Evolutionary conservation across 2,888 invertebrate species (phyloP).

Genomic region (Mythimna impura): DNA sequence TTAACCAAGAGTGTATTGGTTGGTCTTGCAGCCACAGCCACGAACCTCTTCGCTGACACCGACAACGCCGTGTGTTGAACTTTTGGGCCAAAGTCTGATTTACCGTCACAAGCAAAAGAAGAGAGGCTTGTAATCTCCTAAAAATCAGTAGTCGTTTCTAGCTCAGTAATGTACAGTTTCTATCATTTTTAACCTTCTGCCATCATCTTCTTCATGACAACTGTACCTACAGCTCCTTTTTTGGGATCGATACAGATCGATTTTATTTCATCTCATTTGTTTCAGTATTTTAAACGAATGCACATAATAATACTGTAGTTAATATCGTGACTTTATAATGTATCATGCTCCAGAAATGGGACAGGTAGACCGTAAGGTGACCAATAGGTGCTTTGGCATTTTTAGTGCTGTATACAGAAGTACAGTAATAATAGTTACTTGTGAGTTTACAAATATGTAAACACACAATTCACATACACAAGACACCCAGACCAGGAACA

Average conservation of each 20-base stretch:
- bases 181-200: conserved; percentile 29
- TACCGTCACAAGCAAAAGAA: too few relatives aligned
- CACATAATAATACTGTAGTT: conserved; percentile 56
- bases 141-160: too few relatives aligned
- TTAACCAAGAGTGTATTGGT: not conserved
- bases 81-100: too few relatives aligned
- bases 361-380: conserved; percentile 17
- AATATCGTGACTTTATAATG: conserved; percentile 43
- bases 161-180: not conserved
- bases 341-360: conserved; percentile 45
- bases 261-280: conserved; percentile 47
- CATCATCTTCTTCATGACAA: not conserved
- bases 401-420: not conserved
- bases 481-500: too few relatives aligned
- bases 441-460: too few relatives aligned
- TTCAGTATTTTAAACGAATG: conserved; percentile 54
- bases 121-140: too few relatives aligned
- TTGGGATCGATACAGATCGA: conserved; percentile 41
- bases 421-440: too few relatives aligned
- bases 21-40: not conserved
- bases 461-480: too few relatives aligned
- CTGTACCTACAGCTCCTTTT: conserved; percentile 13
- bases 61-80: too few relatives aligned
- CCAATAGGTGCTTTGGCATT: conserved; percentile 17
- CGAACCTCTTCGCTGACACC: too few relatives aligned